Evolutionary conservation across 2,113 vertebrate genomes (phyloP).

Genomic region (Alethe diademata): DNA sequence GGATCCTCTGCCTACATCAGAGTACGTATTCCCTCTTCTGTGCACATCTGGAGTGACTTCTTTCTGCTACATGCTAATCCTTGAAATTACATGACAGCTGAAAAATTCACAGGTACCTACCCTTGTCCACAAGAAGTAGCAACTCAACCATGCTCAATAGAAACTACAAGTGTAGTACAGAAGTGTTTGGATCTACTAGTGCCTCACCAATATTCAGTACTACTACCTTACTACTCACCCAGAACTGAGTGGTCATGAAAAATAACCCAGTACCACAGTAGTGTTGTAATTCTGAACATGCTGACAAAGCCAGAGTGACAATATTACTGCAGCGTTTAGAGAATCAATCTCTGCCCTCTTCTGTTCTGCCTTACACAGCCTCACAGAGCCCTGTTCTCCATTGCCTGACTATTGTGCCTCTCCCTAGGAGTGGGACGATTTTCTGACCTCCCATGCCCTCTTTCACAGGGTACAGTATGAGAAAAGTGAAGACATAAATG

Average conservation of each 20-base stretch:
- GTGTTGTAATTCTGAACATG: background rate
- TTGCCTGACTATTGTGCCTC: background rate
- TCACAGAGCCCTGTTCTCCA: background rate
- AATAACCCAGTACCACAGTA: background rate
- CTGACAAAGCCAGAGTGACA: background rate
- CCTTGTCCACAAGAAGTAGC: background rate
- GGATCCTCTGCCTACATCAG: constrained; percentile 93
- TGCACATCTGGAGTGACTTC: background rate
- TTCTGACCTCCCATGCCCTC: background rate
- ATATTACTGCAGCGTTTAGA: background rate
- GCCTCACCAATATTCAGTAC: too few species aligned
- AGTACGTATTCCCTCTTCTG: constrained; percentile 76
- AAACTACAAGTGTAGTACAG: background rate
- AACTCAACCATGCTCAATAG: background rate
- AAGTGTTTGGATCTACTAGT: background rate
- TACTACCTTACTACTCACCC: too few species aligned
- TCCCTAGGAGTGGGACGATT: background rate
- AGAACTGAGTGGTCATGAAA: background rate
- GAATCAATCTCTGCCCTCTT: background rate
- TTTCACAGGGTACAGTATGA: background rate
- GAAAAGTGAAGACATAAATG: background rate
- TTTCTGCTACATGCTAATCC: background rate
- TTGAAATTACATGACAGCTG: background rate
- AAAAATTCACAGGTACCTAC: background rate
- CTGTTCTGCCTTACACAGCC: background rate